Evolutionary conservation across 2,888 invertebrate genomes (phyloP).

Genomic region (Panopea generosa): DNA sequence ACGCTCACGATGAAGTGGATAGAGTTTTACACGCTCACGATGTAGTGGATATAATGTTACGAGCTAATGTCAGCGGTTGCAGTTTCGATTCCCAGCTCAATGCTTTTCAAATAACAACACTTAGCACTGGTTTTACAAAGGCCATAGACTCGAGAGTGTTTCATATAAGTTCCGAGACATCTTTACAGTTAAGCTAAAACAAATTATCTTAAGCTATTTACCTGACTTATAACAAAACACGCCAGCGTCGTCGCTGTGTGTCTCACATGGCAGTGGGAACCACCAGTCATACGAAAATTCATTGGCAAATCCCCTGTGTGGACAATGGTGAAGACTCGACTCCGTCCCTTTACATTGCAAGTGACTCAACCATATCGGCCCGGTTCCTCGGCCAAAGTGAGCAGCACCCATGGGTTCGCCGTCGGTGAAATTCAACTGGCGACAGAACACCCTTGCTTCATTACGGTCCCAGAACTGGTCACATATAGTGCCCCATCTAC

Average conservation of each 20-base stretch:
- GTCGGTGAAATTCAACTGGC: slow-evolving; percentile 72
- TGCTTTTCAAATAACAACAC: too few relatives aligned
- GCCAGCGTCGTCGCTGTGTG: slow-evolving; percentile 73
- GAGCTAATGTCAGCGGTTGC: too few relatives aligned
- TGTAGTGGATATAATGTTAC: too few relatives aligned
- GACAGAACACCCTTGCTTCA: slow-evolving; percentile 88
- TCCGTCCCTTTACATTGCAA: slow-evolving; percentile 75
- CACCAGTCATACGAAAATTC: slow-evolving; percentile 62
- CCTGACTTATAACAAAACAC: slow-evolving; percentile 74
- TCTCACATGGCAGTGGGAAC: slow-evolving; percentile 65
- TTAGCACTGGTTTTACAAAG: too few relatives aligned
- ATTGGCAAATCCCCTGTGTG: slow-evolving; percentile 74
- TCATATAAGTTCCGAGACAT: too few relatives aligned
- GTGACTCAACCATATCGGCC: slow-evolving; percentile 80
- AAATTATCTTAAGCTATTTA: too few relatives aligned
- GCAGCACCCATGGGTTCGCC: slow-evolving; percentile 66
- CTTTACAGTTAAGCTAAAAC: too few relatives aligned
- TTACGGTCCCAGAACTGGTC: slow-evolving; percentile 90
- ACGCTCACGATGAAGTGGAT: too few relatives aligned
- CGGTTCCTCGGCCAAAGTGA: slow-evolving; percentile 71
- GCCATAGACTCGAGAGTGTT: too few relatives aligned
- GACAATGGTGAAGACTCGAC: slow-evolving; percentile 68
- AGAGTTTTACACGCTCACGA: too few relatives aligned
- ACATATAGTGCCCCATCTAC: slow-evolving; percentile 90
- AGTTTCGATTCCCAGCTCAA: too few relatives aligned